Evolutionary conservation across 1,140 invertebrate species (phyloP).

Genomic region (Anastatus disparis): DNA sequence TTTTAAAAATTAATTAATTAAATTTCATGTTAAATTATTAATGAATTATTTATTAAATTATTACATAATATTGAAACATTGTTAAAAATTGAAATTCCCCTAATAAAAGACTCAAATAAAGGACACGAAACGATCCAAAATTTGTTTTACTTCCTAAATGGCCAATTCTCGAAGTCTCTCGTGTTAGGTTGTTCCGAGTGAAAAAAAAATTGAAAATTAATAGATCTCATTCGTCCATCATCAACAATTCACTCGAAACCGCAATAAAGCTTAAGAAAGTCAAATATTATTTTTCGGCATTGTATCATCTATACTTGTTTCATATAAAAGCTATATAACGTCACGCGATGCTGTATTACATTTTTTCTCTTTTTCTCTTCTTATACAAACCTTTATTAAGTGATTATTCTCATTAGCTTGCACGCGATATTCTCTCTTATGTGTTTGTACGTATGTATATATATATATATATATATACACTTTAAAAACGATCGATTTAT

Average conservation of each 20-base stretch:
- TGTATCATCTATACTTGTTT: constrained; percentile 32
- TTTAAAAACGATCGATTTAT: constrained; percentile 16
- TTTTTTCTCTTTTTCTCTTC: too few relatives aligned
- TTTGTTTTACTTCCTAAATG: too few relatives aligned
- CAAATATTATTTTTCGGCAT: constrained; percentile 63
- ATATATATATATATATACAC: too few relatives aligned
- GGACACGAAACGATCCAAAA: too few relatives aligned
- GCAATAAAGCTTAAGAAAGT: constrained; percentile 46
- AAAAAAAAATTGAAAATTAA: constrained; percentile 15
- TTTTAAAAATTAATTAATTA: too few relatives aligned
- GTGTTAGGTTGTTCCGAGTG: background rate
- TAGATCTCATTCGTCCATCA: background rate
- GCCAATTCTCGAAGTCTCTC: too few relatives aligned
- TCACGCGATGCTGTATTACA: constrained; percentile 62
- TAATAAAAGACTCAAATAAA: too few relatives aligned
- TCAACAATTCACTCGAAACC: background rate
- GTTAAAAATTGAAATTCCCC: too few relatives aligned
- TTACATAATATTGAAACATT: too few relatives aligned
- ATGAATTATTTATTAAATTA: too few relatives aligned
- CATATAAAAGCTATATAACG: too few relatives aligned
- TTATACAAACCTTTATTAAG: constrained; percentile 67
- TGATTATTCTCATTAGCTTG: constrained; percentile 66
- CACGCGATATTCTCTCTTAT: constrained; percentile 64
- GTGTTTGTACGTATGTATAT: constrained; percentile 41
- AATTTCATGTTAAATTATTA: too few relatives aligned